phyloP scores from a whole-genome alignment of 2,888 invertebrate species.

The Heteromurus nitidus region DNA sequence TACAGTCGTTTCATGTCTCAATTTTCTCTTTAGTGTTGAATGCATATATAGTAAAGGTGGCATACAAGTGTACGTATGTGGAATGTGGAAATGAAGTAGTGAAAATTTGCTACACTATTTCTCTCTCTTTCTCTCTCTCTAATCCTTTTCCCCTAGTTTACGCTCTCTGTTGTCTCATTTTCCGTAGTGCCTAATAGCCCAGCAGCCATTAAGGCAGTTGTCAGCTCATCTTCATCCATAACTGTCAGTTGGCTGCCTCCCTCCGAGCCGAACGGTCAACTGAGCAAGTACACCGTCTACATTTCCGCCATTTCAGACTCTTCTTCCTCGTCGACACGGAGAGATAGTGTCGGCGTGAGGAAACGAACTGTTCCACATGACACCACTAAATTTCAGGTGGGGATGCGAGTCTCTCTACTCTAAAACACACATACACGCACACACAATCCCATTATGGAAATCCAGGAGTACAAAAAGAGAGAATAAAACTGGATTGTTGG shows the following conservation, averaged over 20 bases:
- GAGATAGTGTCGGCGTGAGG: constrained; percentile 43
- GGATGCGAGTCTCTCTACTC: no score
- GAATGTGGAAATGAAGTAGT: no score
- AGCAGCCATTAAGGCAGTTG: constrained; percentile 76
- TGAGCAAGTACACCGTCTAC: constrained; percentile 81
- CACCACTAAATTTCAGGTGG: constrained; percentile 65
- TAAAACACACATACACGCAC: no score
- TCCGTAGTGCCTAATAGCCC: constrained; percentile 76
- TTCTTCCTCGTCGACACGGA: constrained; percentile 20
- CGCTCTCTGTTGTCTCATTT: constrained; percentile 23
- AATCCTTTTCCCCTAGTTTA: no score
- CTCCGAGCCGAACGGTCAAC: constrained; percentile 80
- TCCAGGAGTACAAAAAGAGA: no score
- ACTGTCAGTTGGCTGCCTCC: constrained; percentile 80
- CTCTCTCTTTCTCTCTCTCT: neutral
- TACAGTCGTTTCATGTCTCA: neutral
- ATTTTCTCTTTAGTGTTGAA: neutral
- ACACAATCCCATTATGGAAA: no score
- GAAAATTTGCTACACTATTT: neutral
- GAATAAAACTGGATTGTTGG: no score
- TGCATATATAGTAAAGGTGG: no score
- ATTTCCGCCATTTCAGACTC: constrained; percentile 74
- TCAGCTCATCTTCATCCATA: constrained; percentile 75
- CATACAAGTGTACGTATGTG: no score
- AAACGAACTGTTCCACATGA: constrained; percentile 62